phyloP scores from a whole-genome alignment of 2,797 vertebrate genomes.

The Rhinichthys osculus region DNA sequence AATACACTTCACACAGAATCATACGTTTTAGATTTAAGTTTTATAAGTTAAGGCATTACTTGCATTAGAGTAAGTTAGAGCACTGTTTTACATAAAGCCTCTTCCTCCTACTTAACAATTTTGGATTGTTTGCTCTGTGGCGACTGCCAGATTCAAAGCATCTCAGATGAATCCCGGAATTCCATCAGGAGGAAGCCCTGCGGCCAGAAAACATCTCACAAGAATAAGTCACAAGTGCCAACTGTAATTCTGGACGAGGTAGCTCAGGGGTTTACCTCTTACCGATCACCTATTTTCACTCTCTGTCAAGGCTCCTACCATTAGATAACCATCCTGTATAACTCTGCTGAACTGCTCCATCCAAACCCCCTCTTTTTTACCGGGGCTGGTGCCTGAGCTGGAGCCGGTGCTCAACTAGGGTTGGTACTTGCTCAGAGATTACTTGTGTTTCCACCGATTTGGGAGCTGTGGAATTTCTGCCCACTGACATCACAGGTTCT shows the following conservation, averaged over 20 bases:
- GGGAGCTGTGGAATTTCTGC: background rate
- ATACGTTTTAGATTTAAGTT: background rate
- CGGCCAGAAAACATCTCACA: conserved; percentile 41
- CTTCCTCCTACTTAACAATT: conserved; percentile 31
- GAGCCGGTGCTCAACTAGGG: background rate
- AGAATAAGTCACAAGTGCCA: conserved; percentile 62
- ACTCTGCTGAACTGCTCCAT: background rate
- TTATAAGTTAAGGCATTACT: background rate
- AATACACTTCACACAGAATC: background rate
- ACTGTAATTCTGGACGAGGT: conserved; percentile 77
- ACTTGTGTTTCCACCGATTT: background rate
- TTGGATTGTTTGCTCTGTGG: conserved; percentile 45
- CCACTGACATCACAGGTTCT: background rate
- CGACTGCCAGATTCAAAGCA: conserved; percentile 85
- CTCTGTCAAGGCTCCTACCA: background rate
- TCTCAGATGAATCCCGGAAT: conserved; percentile 83
- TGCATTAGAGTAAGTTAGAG: background rate
- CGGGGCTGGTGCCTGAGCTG: background rate
- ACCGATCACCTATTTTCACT: background rate
- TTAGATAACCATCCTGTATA: conserved; percentile 5
- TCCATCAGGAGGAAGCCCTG: conserved; percentile 83
- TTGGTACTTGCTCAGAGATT: background rate
- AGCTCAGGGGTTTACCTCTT: conserved; percentile 59
- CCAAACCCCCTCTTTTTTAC: background rate
- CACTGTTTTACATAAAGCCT: conserved; percentile 23